phyloP scores from a whole-genome alignment of 1,140 invertebrate genomes.

The Papilio helenus region DNA sequence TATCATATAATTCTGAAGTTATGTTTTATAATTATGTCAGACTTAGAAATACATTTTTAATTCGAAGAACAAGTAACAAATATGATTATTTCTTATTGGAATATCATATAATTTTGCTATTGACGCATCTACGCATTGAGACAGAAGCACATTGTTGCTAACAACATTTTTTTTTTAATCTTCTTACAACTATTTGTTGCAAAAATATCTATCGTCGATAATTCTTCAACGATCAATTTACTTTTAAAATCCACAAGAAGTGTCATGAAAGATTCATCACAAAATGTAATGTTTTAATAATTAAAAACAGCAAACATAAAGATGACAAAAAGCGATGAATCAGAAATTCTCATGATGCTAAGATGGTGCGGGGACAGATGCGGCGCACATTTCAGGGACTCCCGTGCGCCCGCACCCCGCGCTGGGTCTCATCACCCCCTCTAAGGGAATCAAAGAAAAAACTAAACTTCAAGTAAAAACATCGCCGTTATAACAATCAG shows the following conservation, averaged over 20 bases:
- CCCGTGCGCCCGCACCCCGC: slow-evolving; percentile 52
- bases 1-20: too few species aligned
- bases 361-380: slow-evolving; percentile 59
- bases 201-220: not conserved
- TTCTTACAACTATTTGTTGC: too few species aligned
- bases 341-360: slow-evolving; percentile 76
- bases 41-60: too few species aligned
- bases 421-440: slow-evolving; percentile 62
- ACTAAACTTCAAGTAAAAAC: slow-evolving; percentile 55
- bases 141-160: too few species aligned
- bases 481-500: slow-evolving; percentile 47
- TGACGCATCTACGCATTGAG: too few species aligned
- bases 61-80: too few species aligned
- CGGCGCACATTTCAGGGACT: slow-evolving; percentile 65
- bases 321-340: slow-evolving; percentile 69
- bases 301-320: slow-evolving; percentile 37
- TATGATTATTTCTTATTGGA: too few species aligned
- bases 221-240: not conserved
- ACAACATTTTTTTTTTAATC: too few species aligned
- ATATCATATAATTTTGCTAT: too few species aligned
- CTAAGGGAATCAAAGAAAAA: slow-evolving; percentile 75
- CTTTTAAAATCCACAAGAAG: not conserved
- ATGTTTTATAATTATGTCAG: too few species aligned
- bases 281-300: slow-evolving; percentile 3
- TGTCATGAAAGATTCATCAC: not conserved